Conservation (phyloP, 2,113 vertebrate species). For the Neotoma lepida region DNA sequence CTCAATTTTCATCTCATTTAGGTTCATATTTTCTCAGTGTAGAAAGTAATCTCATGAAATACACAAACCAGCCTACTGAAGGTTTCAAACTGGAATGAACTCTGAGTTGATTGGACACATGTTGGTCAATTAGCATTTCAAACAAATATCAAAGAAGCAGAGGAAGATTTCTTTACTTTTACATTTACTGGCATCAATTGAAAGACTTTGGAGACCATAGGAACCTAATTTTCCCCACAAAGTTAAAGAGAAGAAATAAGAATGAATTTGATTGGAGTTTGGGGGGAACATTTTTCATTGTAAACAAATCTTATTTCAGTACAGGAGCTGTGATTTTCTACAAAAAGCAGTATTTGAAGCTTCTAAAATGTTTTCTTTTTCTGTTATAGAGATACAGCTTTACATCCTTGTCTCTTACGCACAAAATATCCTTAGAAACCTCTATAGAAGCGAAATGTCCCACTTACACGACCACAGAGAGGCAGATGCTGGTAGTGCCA, state of each 20-base stretch:
- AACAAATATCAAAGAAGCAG: conserved; percentile 49
- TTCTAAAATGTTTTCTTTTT: conserved; percentile 49
- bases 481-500: neutral
- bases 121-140: conserved; percentile 58
- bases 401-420: neutral
- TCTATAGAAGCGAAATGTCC: neutral
- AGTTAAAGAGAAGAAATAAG: conserved; percentile 26
- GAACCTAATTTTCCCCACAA: conserved; percentile 46
- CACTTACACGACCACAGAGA: neutral
- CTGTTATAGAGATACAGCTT: neutral
- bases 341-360: neutral
- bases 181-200: neutral
- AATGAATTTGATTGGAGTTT: conserved; percentile 45
- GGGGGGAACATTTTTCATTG: neutral
- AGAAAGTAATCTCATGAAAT: conserved; percentile 62
- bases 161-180: conserved; percentile 47
- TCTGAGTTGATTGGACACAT: conserved; percentile 35
- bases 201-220: conserved; percentile 44
- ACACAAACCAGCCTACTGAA: conserved; percentile 18
- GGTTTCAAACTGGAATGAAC: conserved; percentile 43
- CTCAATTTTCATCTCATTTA: conserved; percentile 55
- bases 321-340: neutral
- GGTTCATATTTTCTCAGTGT: conserved; percentile 56
- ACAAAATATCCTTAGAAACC: conserved; percentile 9
- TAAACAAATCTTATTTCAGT: conserved; percentile 12